Percentiles rank a stretch among this genome's conserved stretches.
phyloP scores from a whole-genome alignment of 2,113 vertebrate genomes.

The Colaptes auratus region DNA sequence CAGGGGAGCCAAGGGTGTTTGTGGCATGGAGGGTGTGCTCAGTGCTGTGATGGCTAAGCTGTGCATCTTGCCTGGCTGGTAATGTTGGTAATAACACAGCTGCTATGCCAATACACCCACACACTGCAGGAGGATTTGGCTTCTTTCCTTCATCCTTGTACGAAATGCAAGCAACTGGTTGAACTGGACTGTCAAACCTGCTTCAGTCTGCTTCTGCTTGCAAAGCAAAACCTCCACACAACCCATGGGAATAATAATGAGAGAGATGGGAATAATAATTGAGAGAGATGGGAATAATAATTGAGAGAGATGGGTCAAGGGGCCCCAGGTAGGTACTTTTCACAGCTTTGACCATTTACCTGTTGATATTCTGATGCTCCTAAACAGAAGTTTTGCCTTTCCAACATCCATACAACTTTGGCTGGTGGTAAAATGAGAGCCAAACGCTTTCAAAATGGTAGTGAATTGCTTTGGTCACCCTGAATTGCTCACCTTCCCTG shows the following conservation, averaged over 20 bases:
- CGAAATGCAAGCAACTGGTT: neutral
- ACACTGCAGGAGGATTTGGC: neutral
- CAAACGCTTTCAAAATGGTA: neutral
- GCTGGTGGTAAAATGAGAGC: neutral
- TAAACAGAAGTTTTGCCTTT: neutral
- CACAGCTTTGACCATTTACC: neutral
- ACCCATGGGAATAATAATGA: neutral
- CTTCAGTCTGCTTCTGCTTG: neutral
- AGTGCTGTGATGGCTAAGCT: neutral
- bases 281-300: neutral
- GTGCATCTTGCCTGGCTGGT: neutral
- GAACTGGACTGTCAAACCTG: neutral
- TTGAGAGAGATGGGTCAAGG: neutral
- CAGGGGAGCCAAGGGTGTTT: neutral
- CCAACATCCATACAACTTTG: neutral
- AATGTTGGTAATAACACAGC: neutral
- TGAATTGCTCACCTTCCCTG: accelerated
- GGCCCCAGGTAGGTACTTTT: neutral
- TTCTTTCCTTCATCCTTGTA: neutral
- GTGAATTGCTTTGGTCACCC: neutral
- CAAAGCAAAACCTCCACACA: neutral
- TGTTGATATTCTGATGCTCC: neutral
- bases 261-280: neutral
- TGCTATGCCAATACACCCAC: neutral
- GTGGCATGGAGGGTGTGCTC: neutral